These are phyloP conservation scores for Anticlea derivata DNA, from an alignment of 2,888 invertebrate genomes.

Conservation along the genomic window DNA sequence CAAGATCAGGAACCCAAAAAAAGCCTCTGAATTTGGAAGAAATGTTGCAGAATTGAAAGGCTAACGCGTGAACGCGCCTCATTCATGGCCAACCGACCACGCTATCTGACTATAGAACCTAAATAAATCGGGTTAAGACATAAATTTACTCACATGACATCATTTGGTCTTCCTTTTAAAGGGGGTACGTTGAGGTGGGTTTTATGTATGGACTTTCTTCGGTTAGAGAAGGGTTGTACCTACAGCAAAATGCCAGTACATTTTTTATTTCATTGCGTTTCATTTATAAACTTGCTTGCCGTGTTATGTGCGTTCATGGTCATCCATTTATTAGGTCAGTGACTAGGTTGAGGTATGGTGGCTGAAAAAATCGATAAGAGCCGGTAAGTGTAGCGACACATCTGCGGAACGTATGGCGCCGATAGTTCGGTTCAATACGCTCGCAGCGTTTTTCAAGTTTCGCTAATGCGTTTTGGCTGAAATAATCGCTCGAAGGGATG, in stretches of 20 bases:
- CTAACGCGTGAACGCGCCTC: slow-evolving; percentile 31
- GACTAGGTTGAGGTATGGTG: too few species aligned
- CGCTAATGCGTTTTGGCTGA: too few species aligned
- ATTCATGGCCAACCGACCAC: slow-evolving; percentile 36
- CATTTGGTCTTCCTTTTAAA: slow-evolving; percentile 14
- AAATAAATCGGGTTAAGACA: slow-evolving; percentile 29
- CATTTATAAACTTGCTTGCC: too few species aligned
- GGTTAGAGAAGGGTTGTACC: too few species aligned
- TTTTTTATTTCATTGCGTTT: not conserved
- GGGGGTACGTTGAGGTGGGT: not conserved
- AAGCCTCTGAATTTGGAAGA: slow-evolving; percentile 22
- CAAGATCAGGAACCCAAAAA: slow-evolving; percentile 26
- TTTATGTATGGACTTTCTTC: not conserved
- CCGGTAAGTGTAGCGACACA: too few species aligned
- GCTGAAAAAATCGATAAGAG: too few species aligned
- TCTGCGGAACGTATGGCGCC: too few species aligned
- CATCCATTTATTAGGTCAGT: too few species aligned
- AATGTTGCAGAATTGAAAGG: slow-evolving; percentile 35
- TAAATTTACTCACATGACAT: slow-evolving; percentile 28
- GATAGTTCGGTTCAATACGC: too few species aligned
- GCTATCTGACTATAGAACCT: slow-evolving; percentile 32
- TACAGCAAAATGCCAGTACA: not conserved
- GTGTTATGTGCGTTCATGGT: too few species aligned
- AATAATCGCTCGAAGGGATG: too few species aligned
- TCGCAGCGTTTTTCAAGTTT: too few species aligned